Base-by-base conservation (phyloP, 2,113 vertebrate genomes). In the Vidua macroura region DNA sequence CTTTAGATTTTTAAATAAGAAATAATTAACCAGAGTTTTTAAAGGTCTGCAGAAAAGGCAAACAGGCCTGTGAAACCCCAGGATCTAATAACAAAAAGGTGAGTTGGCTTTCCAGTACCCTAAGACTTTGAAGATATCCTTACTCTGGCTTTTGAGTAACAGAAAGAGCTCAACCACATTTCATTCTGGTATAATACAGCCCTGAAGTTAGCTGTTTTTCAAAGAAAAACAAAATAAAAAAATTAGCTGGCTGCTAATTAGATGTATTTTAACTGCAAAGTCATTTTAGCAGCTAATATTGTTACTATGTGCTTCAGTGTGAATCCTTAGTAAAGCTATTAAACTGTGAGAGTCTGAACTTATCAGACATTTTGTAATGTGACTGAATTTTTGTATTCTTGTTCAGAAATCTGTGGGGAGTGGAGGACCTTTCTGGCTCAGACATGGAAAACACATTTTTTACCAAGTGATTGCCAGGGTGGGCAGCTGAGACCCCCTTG, bases 231-330 rank as follows among this genome's bases (percentile, higher is more conserved):
- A 81, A 30, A 51, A 33, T 13, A 55, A 92, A 86, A 83, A 85
- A 95, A 81, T 73, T 89, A 96, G 67, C 91, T 51, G 83, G 63
- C 93, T 91, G 95, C 96, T 97, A 98, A 97, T 98, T 96, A 97
- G 97, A 90, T 96, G 95, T 93, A 92, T 98, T 98, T 98, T 97
- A 97, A 97, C 96, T 93, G 92, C 93, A 93, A 96, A 96, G 91
- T 95, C 55, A 63, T 97, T 97, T 98, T 97, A 96, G 96, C 95
- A 95, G 95, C 85, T 97, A 95, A 96, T 96, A 92, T 95, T 78
- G 92, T 96, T 97, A 92, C 96, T 96, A 80, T 74, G 93, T 93
- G 85, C 93, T 97, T 97, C 96, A 75, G 13, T 69, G 95, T 96
- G 97, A 96, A 88, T 95, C 96, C 84, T 35, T 91, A 96, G 96